Base-by-base conservation (phyloP, 1,140 invertebrate genomes). In the Wasmannia auropunctata region DNA sequence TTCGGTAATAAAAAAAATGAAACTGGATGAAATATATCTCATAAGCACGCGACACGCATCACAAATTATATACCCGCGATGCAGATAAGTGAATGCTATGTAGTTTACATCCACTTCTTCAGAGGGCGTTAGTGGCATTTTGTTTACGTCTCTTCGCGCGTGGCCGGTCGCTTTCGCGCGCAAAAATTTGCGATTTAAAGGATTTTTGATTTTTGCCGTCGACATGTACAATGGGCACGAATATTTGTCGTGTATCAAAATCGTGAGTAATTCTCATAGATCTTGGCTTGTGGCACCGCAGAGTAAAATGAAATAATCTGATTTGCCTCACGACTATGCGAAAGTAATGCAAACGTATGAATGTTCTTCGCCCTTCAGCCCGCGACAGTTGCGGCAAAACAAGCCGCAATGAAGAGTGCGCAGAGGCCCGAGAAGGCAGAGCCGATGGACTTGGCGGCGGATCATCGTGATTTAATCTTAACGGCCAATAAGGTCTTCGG, bases 401-500 rank as follows among this genome's bases (percentile, higher is more conserved):
- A 79, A 28, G 58, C 0, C 16, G 3, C 3, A 0, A 28, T 4
- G 49, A 54, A 22, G 4, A 19, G 11, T 14, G 28, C 49, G 10
- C 49, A 56, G 1, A 81, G 28, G 40, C 19, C 51, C 10, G 74
- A 88, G 6, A 37, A 85, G 16, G 46, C 34, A 3, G 67, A 85
- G 43, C 1, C 14, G 28, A 14, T 79, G 28, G 28, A 19, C 19
- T 28, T 86, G 11, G 58, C 25, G 5, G 19, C 25, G 7, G 58
- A 77, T 11, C 19, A 67, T 10, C 70, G 76, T 49, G 69, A 93
- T 40, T 90, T 94, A 80, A 90, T 92, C 60, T 51, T 69, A 28
- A 69, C 89, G 56, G 93, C 93, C 3, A 92, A 93, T 88, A 75
- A 88, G 63, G 51, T 86, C 22, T 92, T 94, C 72, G 92, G 93